Percentiles rank a stretch among this genome's conserved stretches.
Evolutionary conservation across 2,888 invertebrate genomes (phyloP).

Genomic region (Cosmopolites sordidus): DNA sequence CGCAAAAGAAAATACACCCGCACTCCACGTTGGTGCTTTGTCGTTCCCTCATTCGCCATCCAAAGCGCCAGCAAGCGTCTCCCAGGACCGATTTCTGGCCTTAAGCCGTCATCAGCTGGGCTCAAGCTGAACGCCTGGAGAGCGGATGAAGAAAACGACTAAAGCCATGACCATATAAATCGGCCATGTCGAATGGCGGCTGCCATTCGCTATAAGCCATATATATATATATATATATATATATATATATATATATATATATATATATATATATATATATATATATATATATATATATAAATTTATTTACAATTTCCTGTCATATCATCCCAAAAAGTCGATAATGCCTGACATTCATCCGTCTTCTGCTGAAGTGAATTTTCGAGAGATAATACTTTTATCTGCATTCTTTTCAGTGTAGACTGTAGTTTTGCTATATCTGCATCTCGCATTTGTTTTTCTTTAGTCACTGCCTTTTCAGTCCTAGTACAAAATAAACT

Average conservation of each 20-base stretch:
- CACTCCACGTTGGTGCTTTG: too few species aligned
- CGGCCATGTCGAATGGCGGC: too few species aligned
- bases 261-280: neutral
- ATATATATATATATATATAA: neutral
- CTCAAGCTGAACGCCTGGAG: too few species aligned
- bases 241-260: neutral
- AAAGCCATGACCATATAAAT: too few species aligned
- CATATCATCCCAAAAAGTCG: conserved; percentile 89
- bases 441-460: conserved; percentile 68
- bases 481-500: neutral
- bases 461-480: conserved; percentile 65
- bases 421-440: conserved; percentile 82
- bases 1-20: too few species aligned
- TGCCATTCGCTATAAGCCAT: too few species aligned
- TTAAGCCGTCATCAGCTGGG: too few species aligned
- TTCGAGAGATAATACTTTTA: conserved; percentile 78
- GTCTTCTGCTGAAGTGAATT: conserved; percentile 83
- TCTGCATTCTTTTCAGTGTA: conserved; percentile 82
- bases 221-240: neutral
- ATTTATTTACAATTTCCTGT: conserved; percentile 49
- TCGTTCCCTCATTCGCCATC: too few species aligned
- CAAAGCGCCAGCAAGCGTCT: too few species aligned
- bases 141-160: too few species aligned
- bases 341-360: conserved; percentile 86
- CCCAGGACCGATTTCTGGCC: too few species aligned